Conservation (phyloP, 2,113 vertebrate genomes). For the Lophotis ruficrista region DNA sequence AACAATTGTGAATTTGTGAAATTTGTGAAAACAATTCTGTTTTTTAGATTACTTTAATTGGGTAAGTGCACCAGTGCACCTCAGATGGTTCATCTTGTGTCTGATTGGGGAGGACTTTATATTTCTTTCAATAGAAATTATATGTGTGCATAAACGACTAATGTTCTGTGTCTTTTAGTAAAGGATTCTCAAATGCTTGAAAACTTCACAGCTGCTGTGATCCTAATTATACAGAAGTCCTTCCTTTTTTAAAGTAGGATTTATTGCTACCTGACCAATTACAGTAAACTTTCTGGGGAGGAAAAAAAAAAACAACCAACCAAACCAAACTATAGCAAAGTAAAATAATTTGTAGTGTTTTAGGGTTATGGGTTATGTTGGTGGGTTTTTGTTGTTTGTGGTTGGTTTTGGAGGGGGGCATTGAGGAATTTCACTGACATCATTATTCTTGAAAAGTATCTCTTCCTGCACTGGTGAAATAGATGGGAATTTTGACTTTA, state of each 20-base stretch:
- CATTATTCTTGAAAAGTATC: neutral
- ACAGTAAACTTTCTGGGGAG: neutral
- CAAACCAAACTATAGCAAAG: neutral
- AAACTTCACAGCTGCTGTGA: neutral
- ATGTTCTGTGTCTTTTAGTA: neutral
- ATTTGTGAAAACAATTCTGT: neutral
- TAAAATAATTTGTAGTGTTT: neutral
- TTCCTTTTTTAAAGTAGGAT: neutral
- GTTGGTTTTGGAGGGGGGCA: neutral
- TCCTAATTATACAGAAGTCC: neutral
- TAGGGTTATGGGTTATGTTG: neutral
- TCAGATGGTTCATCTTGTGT: neutral
- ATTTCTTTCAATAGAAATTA: neutral
- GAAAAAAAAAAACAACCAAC: neutral
- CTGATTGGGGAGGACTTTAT: neutral
- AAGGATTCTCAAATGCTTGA: neutral
- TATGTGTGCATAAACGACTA: neutral
- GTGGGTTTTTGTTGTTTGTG: neutral
- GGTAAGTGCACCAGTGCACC: neutral
- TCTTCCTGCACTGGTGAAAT: neutral
- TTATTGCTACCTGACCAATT: neutral
- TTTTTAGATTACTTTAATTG: neutral
- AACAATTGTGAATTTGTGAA: too few species aligned
- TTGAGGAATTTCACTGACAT: neutral
- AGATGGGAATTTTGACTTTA: neutral